Conservation (phyloP, 2,888 invertebrate species). For the Diloba caeruleocephala region DNA sequence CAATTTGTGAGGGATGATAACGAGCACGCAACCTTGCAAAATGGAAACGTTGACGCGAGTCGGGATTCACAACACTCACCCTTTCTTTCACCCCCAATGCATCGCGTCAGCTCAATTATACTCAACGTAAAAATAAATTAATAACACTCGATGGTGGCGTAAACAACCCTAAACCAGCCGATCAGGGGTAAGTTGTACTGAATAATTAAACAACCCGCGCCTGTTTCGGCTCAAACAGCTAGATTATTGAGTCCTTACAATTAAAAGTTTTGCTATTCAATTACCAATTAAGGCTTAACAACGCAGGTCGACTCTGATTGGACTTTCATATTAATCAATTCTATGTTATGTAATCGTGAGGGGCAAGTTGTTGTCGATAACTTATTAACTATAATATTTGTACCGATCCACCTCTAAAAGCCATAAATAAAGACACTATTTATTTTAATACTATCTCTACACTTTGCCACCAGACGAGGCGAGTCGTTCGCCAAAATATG, state of each 20-base stretch:
- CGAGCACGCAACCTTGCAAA: constrained; percentile 42
- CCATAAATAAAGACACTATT: neutral
- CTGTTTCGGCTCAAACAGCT: constrained; percentile 51
- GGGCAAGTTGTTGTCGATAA: constrained; percentile 11
- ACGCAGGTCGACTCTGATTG: constrained; percentile 66
- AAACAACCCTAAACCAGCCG: constrained; percentile 59
- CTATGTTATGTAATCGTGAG: constrained; percentile 54
- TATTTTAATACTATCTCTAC: no score
- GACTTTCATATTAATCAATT: constrained; percentile 71
- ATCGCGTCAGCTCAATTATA: constrained; percentile 46
- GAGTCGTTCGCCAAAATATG: no score
- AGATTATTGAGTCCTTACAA: constrained; percentile 77
- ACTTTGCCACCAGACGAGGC: no score
- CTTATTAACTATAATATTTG: constrained; percentile 9
- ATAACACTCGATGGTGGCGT: constrained; percentile 50
- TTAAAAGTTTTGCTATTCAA: constrained; percentile 75
- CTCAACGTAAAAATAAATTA: constrained; percentile 57
- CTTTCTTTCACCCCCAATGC: constrained; percentile 29
- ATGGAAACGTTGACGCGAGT: constrained; percentile 31
- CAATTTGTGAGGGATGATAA: constrained; percentile 37
- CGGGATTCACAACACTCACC: constrained; percentile 24
- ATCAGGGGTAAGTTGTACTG: constrained; percentile 67
- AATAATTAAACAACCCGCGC: constrained; percentile 74
- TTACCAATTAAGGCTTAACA: constrained; percentile 76
- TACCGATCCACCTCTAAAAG: constrained; percentile 8